phyloP scores from a whole-genome alignment of 2,888 invertebrate species.

The Nemurella pictetii region DNA sequence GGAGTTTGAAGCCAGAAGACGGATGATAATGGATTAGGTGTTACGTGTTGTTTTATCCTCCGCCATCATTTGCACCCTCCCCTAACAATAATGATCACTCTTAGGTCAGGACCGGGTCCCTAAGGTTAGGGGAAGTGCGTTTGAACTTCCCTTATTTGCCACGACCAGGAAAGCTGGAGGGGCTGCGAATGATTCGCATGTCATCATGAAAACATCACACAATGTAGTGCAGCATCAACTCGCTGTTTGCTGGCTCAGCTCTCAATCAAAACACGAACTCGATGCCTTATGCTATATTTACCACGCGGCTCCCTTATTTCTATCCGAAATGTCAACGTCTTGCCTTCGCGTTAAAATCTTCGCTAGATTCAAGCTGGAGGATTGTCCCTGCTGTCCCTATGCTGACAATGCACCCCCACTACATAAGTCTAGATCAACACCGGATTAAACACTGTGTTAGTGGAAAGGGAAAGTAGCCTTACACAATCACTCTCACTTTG shows the following conservation, averaged over 20 bases:
- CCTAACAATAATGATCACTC: conserved; percentile 15
- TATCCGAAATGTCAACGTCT: background rate
- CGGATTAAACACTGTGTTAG: conserved; percentile 7
- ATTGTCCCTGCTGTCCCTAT: background rate
- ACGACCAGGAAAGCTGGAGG: background rate
- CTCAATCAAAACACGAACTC: background rate
- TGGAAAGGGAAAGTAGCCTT: conserved; percentile 18
- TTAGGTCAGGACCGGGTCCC: conserved; percentile 27
- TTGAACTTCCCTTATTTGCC: conserved; percentile 18
- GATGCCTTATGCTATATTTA: background rate
- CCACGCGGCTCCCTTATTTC: background rate
- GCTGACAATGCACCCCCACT: background rate
- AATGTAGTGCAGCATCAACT: background rate
- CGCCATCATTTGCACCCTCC: conserved; percentile 4
- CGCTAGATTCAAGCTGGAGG: background rate
- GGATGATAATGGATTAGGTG: conserved; percentile 7
- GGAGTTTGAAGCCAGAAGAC: background rate
- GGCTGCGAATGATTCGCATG: background rate
- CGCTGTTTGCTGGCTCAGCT: background rate
- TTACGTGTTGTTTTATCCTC: background rate
- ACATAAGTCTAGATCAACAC: conserved; percentile 8
- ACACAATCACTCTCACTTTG: conserved; percentile 26
- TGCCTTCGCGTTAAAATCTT: background rate
- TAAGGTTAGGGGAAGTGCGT: conserved; percentile 22
- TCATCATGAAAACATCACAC: conserved; percentile 21